Conservation (phyloP, 2,797 vertebrate genomes). For the Botia almorhae region DNA sequence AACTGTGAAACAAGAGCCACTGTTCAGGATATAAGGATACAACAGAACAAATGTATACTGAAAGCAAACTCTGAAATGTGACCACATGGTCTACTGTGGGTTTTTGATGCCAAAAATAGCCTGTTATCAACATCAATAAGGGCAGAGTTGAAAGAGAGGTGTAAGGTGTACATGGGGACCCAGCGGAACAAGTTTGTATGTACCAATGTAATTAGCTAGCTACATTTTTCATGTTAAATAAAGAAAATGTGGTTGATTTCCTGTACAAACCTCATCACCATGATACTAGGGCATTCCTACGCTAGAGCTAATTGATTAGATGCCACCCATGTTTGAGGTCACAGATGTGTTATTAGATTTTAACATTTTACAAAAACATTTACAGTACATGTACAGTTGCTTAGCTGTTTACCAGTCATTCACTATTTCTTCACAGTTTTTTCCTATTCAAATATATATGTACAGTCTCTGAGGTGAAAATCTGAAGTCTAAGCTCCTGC, state of each 20-base stretch:
- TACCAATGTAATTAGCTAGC: neutral
- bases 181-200: slow-evolving; percentile 31
- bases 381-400: neutral
- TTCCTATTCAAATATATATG: neutral
- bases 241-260: neutral
- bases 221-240: neutral
- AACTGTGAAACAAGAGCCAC: neutral
- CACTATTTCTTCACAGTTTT: neutral
- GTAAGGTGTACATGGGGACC: neutral
- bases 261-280: neutral
- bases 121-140: neutral
- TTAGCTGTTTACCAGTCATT: neutral
- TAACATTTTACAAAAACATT: too few relatives aligned
- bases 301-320: neutral
- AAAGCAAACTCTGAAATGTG: slow-evolving; percentile 55
- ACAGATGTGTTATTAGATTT: too few relatives aligned
- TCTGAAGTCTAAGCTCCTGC: too few relatives aligned
- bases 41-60: slow-evolving; percentile 65
- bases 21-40: slow-evolving; percentile 47
- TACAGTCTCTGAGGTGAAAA: neutral
- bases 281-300: neutral
- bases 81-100: neutral
- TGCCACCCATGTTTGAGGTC: neutral
- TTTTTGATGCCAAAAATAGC: neutral
- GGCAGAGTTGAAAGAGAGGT: neutral